A percentile compares a stretch with the other conserved stretches of the same genome.
phyloP scores from a whole-genome alignment of 2,113 vertebrate genomes.

The Eubucco bourcierii region DNA sequence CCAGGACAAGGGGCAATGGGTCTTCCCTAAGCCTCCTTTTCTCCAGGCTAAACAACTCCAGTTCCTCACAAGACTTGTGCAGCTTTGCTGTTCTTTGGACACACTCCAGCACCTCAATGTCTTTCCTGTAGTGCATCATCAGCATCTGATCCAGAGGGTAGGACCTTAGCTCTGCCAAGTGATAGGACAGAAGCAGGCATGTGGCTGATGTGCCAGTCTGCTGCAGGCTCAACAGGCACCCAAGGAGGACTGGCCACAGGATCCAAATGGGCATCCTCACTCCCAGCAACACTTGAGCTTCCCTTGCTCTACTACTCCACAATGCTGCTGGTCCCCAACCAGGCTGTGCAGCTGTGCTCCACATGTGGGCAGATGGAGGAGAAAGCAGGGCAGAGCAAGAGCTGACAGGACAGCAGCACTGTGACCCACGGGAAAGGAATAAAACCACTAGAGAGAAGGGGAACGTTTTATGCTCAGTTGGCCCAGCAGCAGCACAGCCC shows the following conservation, averaged over 20 bases:
- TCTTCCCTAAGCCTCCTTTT: no score
- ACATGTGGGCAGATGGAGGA: fast-evolving
- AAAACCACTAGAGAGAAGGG: background rate
- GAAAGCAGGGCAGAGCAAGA: fast-evolving
- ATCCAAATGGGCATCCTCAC: fast-evolving
- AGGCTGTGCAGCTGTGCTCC: fast-evolving
- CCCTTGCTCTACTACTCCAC: background rate
- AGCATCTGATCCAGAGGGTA: background rate
- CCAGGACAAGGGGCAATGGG: background rate
- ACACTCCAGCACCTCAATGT: background rate
- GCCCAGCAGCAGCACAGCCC: background rate
- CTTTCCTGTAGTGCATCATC: background rate
- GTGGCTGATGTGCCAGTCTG: background rate
- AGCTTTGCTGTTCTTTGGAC: no score
- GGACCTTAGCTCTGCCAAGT: background rate
- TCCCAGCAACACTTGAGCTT: fast-evolving
- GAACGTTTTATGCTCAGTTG: fast-evolving
- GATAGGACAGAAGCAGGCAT: fast-evolving
- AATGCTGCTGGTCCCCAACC: fast-evolving
- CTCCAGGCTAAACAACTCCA: no score
- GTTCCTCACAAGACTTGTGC: no score
- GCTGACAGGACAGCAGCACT: background rate
- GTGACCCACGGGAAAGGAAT: background rate
- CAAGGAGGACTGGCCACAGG: fast-evolving
- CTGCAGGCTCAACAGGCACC: no score